Percentiles rank a stretch among this genome's conserved stretches.
These are phyloP conservation scores for Chiroxiphia lanceolata DNA, from an alignment of 2,797 vertebrate species.

Conservation along the genomic window DNA sequence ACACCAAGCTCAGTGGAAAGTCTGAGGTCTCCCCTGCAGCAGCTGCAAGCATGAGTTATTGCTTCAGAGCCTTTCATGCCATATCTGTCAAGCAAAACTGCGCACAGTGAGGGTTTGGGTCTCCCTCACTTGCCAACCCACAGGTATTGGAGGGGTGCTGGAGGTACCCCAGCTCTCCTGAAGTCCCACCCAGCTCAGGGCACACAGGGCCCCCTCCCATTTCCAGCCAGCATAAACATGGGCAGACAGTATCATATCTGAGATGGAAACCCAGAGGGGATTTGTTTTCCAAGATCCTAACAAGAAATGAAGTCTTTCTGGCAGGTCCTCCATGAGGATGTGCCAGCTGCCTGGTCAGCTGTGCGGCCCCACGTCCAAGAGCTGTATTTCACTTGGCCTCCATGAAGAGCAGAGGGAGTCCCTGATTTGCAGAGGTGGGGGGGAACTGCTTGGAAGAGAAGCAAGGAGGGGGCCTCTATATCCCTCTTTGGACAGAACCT, in stretches of 20 bases:
- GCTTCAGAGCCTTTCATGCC: not conserved
- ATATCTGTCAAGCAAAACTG: not conserved
- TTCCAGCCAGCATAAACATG: not conserved
- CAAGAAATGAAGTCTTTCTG: not conserved
- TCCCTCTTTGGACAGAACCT: not conserved
- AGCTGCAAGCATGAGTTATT: fast-evolving
- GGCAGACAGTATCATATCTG: not conserved
- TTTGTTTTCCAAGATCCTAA: not conserved
- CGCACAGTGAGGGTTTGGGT: fast-evolving
- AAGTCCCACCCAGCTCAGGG: not conserved
- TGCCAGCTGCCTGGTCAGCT: not conserved
- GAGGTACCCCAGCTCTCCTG: not conserved
- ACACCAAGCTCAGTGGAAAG: not conserved
- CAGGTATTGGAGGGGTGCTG: not conserved
- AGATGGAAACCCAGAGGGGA: not conserved
- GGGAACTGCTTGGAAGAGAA: not conserved
- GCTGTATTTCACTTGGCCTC: not conserved
- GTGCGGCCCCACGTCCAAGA: not conserved
- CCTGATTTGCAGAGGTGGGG: not conserved
- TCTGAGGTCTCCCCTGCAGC: not conserved
- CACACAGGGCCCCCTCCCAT: not conserved
- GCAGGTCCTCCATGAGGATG: not conserved
- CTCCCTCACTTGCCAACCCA: not conserved
- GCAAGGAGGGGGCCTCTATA: not conserved
- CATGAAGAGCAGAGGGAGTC: not conserved